These are phyloP conservation scores for Anguilla marmorata DNA, from an alignment of 2,797 vertebrate genomes.

Conservation along the genomic window DNA sequence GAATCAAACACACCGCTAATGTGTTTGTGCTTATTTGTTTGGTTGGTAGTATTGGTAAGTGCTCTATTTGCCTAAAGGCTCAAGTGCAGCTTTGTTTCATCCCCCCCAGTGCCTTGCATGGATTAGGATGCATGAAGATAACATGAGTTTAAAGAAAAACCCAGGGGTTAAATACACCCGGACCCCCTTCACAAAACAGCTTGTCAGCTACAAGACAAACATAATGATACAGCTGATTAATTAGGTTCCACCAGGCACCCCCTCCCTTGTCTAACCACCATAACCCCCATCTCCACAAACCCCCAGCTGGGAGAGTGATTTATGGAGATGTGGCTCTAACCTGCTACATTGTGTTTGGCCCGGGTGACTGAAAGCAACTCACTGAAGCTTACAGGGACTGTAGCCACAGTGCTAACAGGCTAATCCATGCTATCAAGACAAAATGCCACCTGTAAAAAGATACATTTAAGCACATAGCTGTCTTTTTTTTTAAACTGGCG, in stretches of 20 bases:
- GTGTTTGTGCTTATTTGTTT: constrained; percentile 27
- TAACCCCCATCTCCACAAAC: constrained; percentile 67
- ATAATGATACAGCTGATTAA: constrained; percentile 68
- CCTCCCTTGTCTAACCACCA: constrained; percentile 67
- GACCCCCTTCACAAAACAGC: constrained; percentile 55
- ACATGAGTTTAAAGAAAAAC: constrained; percentile 64
- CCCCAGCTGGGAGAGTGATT: constrained; percentile 69
- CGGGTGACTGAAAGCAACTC: not conserved
- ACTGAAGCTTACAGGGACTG: not conserved
- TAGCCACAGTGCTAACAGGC: not conserved
- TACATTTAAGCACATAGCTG: constrained; percentile 12
- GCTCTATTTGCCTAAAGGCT: constrained; percentile 33
- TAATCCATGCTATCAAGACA: not conserved
- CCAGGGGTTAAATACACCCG: constrained; percentile 73
- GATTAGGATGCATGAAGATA: constrained; percentile 53
- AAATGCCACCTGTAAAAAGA: not conserved
- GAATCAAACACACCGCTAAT: not conserved
- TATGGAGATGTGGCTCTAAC: constrained; percentile 76
- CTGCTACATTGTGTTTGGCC: constrained; percentile 65
- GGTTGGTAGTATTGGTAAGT: constrained; percentile 14
- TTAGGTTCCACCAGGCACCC: constrained; percentile 61
- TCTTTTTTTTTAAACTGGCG: constrained; percentile 14
- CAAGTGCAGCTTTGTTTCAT: constrained; percentile 37
- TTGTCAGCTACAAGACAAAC: constrained; percentile 82
- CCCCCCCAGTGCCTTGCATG: constrained; percentile 45